A percentile compares a stretch with the other conserved stretches of the same genome.
These are phyloP conservation scores for Euplexia lucipara DNA, from an alignment of 2,888 invertebrate genomes.

Conservation along the genomic window DNA sequence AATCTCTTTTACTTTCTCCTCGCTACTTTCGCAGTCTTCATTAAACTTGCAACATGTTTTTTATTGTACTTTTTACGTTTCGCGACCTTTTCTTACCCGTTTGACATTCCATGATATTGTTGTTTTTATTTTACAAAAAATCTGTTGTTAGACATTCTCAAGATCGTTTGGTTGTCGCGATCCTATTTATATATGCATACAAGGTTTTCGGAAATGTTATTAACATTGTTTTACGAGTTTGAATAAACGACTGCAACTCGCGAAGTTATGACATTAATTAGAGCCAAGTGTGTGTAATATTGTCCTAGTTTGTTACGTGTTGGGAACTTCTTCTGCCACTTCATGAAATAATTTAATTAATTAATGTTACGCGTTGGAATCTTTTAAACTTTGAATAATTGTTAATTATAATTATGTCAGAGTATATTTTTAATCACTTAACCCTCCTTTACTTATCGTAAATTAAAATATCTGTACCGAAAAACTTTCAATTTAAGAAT, in stretches of 20 bases:
- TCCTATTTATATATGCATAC: constrained; percentile 23
- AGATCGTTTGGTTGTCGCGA: constrained; percentile 13
- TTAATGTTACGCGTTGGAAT: constrained; percentile 6
- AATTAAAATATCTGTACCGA: neutral
- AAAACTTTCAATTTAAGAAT: too few relatives aligned
- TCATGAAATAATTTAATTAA: constrained; percentile 38
- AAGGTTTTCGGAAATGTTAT: constrained; percentile 26
- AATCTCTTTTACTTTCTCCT: constrained; percentile 27
- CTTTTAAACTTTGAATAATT: neutral
- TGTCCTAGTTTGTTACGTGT: constrained; percentile 43
- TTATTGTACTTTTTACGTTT: constrained; percentile 22
- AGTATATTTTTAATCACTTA: neutral
- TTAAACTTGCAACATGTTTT: constrained; percentile 38
- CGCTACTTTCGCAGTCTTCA: constrained; percentile 7
- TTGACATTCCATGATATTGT: constrained; percentile 37
- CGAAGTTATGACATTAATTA: constrained; percentile 45
- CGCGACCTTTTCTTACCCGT: constrained; percentile 36
- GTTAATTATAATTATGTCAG: too few relatives aligned
- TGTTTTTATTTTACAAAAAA: constrained; percentile 30
- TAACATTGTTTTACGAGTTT: constrained; percentile 18
- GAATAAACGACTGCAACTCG: constrained; percentile 30
- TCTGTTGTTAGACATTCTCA: constrained; percentile 33
- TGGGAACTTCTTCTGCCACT: constrained; percentile 26
- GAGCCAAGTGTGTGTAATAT: constrained; percentile 48
- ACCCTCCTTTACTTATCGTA: neutral